Percentiles rank a stretch among this genome's conserved stretches.
Evolutionary conservation across 2,888 invertebrate genomes (phyloP).

Genomic region (Caenorhabditis wallacei): DNA sequence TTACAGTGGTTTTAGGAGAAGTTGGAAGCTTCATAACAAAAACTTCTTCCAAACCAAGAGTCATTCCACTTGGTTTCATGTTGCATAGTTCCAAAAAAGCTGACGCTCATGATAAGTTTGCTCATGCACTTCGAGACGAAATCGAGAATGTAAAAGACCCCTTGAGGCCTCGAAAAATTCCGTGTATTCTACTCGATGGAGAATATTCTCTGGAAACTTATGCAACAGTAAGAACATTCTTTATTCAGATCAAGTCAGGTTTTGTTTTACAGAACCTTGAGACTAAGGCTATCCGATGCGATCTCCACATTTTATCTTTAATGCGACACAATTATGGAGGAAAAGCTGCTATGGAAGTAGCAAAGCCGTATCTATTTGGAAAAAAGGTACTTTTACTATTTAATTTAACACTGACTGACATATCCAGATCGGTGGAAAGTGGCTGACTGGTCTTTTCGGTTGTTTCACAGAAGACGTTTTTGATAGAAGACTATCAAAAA

Average conservation of each 20-base stretch:
- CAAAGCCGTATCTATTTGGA: background rate
- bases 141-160: background rate
- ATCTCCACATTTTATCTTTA: background rate
- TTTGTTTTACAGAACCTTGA: background rate
- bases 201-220: background rate
- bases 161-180: background rate
- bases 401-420: too few relatives aligned
- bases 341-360: background rate
- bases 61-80: conserved; percentile 10
- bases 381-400: background rate
- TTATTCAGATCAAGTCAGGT: too few relatives aligned
- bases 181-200: conserved; percentile 3
- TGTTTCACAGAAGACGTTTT: background rate
- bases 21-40: background rate
- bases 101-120: background rate
- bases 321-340: background rate
- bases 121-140: background rate
- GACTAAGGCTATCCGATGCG: background rate
- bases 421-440: background rate
- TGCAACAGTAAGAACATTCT: background rate
- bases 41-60: background rate
- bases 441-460: background rate
- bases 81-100: background rate
- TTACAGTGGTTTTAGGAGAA: conserved; percentile 1
- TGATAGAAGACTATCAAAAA: background rate